These are phyloP conservation scores for Melozone crissalis DNA, from an alignment of 2,113 vertebrate species.

Conservation along the genomic window DNA sequence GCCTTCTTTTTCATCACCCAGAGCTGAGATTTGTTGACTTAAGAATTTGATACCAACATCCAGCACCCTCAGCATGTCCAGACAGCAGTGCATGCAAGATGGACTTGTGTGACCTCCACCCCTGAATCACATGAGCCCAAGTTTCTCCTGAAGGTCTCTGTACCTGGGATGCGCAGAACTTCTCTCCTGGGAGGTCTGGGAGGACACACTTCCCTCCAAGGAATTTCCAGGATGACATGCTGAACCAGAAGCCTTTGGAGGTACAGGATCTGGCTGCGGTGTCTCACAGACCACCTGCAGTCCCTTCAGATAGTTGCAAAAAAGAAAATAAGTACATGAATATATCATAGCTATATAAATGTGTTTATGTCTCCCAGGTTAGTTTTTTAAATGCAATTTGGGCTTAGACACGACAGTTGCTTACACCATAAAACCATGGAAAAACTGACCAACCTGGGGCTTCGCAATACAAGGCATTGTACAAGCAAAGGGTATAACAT, in stretches of 20 bases:
- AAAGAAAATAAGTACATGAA: neutral
- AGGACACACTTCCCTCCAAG: conserved; percentile 88
- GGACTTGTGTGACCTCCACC: neutral
- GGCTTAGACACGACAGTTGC: neutral
- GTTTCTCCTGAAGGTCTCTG: neutral
- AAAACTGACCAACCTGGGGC: neutral
- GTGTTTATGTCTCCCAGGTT: neutral
- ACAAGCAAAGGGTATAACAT: neutral
- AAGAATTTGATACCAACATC: neutral
- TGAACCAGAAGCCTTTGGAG: conserved; percentile 80
- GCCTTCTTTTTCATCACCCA: neutral
- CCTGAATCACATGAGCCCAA: neutral
- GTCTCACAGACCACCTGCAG: conserved; percentile 94
- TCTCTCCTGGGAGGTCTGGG: conserved; percentile 83
- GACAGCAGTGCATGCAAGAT: neutral
- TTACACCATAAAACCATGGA: neutral
- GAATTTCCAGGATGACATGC: conserved; percentile 93
- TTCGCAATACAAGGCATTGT: neutral
- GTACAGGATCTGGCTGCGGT: conserved; percentile 80
- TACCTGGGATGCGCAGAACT: conserved; percentile 89
- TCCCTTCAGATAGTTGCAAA: conserved; percentile 72
- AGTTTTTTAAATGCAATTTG: neutral
- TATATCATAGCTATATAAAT: neutral
- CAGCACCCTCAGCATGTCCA: neutral
- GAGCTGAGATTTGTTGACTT: neutral